phyloP scores from a whole-genome alignment of 2,797 vertebrate genomes.

The Artibeus jamaicensis region DNA sequence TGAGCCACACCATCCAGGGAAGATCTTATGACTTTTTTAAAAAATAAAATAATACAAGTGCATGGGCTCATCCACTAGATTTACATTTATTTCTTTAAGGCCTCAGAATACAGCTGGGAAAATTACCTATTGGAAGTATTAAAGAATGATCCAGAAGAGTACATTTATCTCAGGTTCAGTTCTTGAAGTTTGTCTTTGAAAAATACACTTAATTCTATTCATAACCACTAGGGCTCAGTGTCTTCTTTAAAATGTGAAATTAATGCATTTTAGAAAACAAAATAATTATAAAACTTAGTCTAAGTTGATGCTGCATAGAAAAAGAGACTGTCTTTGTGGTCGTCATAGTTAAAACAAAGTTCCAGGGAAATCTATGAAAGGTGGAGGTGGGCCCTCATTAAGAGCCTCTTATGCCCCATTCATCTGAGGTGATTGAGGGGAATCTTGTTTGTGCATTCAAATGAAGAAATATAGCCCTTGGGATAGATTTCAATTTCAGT shows the following conservation, averaged over 20 bases:
- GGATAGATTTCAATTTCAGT: background rate
- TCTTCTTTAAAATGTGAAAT: slow-evolving; percentile 65
- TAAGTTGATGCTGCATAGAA: background rate
- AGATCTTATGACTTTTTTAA: background rate
- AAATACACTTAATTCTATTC: slow-evolving; percentile 42
- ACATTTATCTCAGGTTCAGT: background rate
- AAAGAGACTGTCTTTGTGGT: background rate
- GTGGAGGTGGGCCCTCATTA: background rate
- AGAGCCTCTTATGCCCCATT: background rate
- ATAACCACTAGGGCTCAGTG: slow-evolving; percentile 64
- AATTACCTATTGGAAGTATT: background rate
- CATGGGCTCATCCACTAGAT: background rate
- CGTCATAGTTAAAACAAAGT: background rate
- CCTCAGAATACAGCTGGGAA: background rate
- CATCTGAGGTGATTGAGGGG: background rate
- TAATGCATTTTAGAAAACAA: slow-evolving; percentile 32
- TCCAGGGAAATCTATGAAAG: background rate
- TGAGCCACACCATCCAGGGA: no score
- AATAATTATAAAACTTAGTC: background rate
- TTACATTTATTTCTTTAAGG: slow-evolving; percentile 1
- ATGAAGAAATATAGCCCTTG: background rate
- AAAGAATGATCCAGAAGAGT: background rate
- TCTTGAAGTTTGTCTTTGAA: background rate
- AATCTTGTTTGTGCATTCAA: background rate
- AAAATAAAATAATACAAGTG: background rate